These are phyloP conservation scores for Ochropleura plecta DNA, from an alignment of 2,888 invertebrate genomes.

Conservation along the genomic window DNA sequence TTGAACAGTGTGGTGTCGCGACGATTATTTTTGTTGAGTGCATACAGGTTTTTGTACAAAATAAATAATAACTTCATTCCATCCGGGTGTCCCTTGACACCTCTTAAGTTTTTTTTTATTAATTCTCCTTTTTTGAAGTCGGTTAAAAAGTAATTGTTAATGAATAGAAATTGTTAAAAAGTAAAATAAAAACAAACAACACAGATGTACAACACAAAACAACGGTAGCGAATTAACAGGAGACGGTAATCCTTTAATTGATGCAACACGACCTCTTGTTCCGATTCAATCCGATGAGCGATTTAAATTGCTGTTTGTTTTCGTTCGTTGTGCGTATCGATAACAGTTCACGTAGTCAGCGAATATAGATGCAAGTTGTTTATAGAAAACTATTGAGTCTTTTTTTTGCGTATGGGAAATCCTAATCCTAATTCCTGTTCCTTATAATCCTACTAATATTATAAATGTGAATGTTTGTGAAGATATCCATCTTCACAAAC, in stretches of 20 bases:
- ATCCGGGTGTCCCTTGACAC: too few relatives aligned
- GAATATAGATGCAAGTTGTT: not conserved
- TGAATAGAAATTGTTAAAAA: not conserved
- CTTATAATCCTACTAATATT: too few relatives aligned
- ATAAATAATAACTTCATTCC: too few relatives aligned
- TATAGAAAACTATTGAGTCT: not conserved
- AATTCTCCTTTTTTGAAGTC: too few relatives aligned
- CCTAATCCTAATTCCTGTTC: too few relatives aligned
- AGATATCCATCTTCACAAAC: too few relatives aligned
- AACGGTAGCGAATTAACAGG: conserved; percentile 59
- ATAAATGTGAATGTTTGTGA: too few relatives aligned
- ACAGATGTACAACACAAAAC: conserved; percentile 51
- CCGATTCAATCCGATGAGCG: conserved; percentile 60
- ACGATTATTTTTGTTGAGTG: too few relatives aligned
- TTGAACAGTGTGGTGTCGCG: too few relatives aligned
- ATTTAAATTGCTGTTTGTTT: conserved; percentile 63
- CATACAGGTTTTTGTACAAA: too few relatives aligned
- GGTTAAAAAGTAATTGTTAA: not conserved
- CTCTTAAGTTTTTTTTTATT: too few relatives aligned
- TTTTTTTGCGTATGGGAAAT: not conserved
- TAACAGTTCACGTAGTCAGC: conserved; percentile 37
- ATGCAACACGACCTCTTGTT: conserved; percentile 70
- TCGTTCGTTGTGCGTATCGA: conserved; percentile 38
- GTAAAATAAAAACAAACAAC: conserved; percentile 42
- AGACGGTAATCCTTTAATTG: conserved; percentile 76